Conservation (phyloP, 1,140 invertebrate genomes). For the Adelges cooleyi region DNA sequence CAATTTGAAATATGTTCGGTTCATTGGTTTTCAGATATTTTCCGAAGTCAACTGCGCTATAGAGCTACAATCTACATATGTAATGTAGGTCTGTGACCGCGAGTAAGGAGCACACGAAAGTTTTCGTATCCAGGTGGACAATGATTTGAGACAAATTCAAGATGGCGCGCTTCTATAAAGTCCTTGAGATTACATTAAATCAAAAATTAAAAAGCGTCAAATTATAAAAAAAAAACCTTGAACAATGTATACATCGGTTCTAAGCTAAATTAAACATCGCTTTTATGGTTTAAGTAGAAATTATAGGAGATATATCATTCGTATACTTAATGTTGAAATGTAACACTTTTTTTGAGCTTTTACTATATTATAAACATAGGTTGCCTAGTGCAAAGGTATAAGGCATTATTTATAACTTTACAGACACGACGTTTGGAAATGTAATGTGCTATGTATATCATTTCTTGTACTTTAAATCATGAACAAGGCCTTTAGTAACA, state of each 20-base stretch:
- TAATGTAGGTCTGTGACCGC: not conserved
- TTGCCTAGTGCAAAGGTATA: too few species aligned
- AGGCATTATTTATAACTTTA: too few species aligned
- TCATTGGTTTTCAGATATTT: conserved; percentile 8
- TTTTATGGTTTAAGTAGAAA: not conserved
- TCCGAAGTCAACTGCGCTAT: not conserved
- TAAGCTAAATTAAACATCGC: not conserved
- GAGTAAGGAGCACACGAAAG: not conserved
- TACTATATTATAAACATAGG: too few species aligned
- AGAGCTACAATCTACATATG: too few species aligned
- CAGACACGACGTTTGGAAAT: too few species aligned
- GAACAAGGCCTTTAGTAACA: too few species aligned
- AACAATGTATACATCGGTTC: not conserved
- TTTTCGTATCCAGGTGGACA: not conserved
- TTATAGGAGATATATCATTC: not conserved
- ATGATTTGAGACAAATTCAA: too few species aligned
- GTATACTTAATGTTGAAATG: not conserved
- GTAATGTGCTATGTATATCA: too few species aligned
- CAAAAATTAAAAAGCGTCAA: not conserved
- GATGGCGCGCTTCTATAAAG: too few species aligned
- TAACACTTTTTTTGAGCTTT: too few species aligned
- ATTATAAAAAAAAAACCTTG: conserved; percentile 11
- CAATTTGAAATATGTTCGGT: not conserved
- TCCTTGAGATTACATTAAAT: conserved; percentile 17
- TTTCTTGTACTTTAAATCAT: too few species aligned